phyloP scores from a whole-genome alignment of 2,113 vertebrate genomes.

The Mesoclemmys tuberculata region DNA sequence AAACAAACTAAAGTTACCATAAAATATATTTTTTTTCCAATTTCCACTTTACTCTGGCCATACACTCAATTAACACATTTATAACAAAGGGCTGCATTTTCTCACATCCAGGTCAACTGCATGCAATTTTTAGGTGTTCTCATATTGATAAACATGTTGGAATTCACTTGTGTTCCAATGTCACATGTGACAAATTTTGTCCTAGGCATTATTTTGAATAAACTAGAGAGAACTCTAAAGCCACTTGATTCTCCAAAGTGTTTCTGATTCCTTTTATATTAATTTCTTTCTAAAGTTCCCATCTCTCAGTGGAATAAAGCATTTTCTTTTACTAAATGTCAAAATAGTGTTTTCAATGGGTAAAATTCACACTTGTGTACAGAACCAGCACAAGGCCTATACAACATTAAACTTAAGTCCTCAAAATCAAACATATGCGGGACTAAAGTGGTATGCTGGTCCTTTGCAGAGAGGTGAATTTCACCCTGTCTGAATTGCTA shows the following conservation, averaged over 20 bases:
- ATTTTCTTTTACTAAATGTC: conserved; percentile 24
- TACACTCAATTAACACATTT: background rate
- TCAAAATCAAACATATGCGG: background rate
- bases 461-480: conserved; percentile 54
- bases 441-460: background rate
- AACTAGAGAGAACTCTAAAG: background rate
- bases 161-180: background rate
- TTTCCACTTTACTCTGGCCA: background rate
- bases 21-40: background rate
- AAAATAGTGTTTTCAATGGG: conserved; percentile 38
- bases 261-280: conserved; percentile 17
- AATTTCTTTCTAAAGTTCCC: conserved; percentile 23
- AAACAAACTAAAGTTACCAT: background rate
- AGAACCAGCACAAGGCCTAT: background rate
- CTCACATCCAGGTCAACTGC: background rate
- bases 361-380: conserved; percentile 34
- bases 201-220: conserved; percentile 1
- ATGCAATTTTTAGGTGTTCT: background rate
- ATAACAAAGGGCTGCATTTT: background rate
- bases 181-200: background rate
- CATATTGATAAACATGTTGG: background rate
- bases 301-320: conserved; percentile 3
- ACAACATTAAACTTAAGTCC: conserved; percentile 29
- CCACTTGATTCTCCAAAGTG: background rate
- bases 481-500: background rate